Percentiles rank a stretch among this genome's conserved stretches.
These are phyloP conservation scores for Percopsis transmontana DNA, from an alignment of 2,113 vertebrate genomes.

Conservation along the genomic window DNA sequence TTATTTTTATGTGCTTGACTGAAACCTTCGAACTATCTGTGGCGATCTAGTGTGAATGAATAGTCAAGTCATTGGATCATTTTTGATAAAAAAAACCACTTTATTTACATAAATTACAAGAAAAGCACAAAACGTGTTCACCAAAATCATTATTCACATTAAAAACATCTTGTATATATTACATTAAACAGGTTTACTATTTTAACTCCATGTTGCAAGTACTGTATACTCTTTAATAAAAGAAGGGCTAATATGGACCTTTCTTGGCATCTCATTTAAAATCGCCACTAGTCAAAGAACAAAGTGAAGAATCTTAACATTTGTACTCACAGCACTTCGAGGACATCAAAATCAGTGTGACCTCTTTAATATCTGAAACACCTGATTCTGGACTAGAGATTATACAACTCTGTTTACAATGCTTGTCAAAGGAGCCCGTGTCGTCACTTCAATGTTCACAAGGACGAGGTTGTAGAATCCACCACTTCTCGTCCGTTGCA, in stretches of 20 bases:
- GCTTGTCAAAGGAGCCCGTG: slow-evolving; percentile 55
- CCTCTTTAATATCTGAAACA: slow-evolving; percentile 75
- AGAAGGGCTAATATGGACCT: slow-evolving; percentile 73
- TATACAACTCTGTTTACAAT: slow-evolving; percentile 72
- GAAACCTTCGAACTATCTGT: not conserved
- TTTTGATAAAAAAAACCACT: slow-evolving; percentile 79
- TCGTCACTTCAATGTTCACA: slow-evolving; percentile 77
- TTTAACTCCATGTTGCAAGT: slow-evolving; percentile 76
- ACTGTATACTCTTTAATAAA: slow-evolving; percentile 75
- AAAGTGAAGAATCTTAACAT: slow-evolving; percentile 72
- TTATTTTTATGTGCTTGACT: not conserved
- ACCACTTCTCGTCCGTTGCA: slow-evolving; percentile 96
- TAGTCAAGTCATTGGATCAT: slow-evolving; percentile 14
- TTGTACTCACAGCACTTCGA: slow-evolving; percentile 81
- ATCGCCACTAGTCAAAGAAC: slow-evolving; percentile 71
- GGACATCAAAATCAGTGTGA: slow-evolving; percentile 77
- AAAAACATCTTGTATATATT: slow-evolving; percentile 81
- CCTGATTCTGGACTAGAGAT: slow-evolving; percentile 76
- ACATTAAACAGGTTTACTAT: slow-evolving; percentile 82
- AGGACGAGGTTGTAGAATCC: slow-evolving; percentile 95
- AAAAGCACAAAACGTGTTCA: slow-evolving; percentile 82
- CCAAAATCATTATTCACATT: slow-evolving; percentile 83
- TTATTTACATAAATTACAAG: slow-evolving; percentile 91
- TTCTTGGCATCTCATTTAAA: slow-evolving; percentile 71
- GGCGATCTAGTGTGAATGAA: slow-evolving; percentile 24